Percentiles rank a stretch among this genome's conserved stretches.
Evolutionary conservation across 2,888 invertebrate species (phyloP).

Genomic region (Alentia gelatinosa): DNA sequence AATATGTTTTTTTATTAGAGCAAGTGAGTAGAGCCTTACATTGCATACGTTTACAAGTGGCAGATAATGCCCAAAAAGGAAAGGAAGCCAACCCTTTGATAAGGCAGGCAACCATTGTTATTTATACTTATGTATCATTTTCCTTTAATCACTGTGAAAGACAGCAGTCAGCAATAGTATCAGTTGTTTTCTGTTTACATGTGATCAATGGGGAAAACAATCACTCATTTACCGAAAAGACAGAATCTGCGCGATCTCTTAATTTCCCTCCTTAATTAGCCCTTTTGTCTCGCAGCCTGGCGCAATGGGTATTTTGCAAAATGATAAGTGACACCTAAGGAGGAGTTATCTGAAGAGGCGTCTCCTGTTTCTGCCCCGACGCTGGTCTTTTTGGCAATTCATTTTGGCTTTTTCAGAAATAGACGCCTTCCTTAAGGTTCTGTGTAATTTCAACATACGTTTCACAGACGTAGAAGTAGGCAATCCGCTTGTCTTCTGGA

Average conservation of each 20-base stretch:
- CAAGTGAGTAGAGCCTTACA: no score
- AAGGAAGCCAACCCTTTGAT: no score
- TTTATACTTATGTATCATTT: no score
- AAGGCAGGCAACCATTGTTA: no score
- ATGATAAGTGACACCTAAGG: constrained; percentile 30
- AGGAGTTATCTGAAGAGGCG: neutral
- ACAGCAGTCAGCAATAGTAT: no score
- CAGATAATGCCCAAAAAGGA: no score
- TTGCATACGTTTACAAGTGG: no score
- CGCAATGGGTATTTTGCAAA: neutral
- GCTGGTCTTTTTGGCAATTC: neutral
- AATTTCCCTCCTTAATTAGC: neutral
- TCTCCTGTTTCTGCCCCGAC: neutral
- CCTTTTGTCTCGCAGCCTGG: neutral
- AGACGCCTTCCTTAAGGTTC: no score
- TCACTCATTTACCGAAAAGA: neutral
- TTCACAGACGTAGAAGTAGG: neutral
- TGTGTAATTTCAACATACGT: neutral
- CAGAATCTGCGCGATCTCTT: neutral
- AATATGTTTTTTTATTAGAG: no score
- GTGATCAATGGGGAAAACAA: neutral
- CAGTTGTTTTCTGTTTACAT: no score
- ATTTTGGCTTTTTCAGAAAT: no score
- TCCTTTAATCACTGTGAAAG: no score
- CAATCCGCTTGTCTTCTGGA: neutral